A percentile compares a stretch with the other conserved stretches of the same genome.
Evolutionary conservation across 2,888 invertebrate genomes (phyloP).

Genomic region (Formica aserva): DNA sequence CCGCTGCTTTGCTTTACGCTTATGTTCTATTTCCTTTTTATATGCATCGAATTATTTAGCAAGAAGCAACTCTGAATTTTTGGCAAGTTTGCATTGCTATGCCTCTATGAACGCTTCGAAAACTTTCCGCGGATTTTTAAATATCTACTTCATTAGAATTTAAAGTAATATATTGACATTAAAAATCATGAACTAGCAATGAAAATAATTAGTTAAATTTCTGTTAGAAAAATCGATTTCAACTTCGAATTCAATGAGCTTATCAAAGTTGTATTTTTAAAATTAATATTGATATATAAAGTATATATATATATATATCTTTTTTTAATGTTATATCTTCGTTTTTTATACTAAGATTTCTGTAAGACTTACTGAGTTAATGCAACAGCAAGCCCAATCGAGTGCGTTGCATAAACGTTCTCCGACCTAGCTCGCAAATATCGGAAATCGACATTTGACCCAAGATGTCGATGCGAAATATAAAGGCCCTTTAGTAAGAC

Average conservation of each 20-base stretch:
- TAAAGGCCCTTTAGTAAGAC: slow-evolving; percentile 13
- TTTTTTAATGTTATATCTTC: neutral
- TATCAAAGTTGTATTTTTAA: too few relatives aligned
- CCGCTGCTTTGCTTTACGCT: neutral
- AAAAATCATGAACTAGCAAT: too few relatives aligned
- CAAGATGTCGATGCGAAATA: slow-evolving; percentile 29
- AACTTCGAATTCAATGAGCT: too few relatives aligned
- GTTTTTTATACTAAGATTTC: neutral
- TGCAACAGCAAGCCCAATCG: neutral
- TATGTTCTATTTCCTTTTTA: neutral
- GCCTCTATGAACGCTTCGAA: too few relatives aligned
- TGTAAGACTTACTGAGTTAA: neutral
- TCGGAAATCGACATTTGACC: slow-evolving; percentile 56
- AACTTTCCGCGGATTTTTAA: too few relatives aligned
- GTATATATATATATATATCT: too few relatives aligned
- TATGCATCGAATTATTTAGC: neutral
- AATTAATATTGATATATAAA: too few relatives aligned
- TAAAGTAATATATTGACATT: neutral
- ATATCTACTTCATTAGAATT: too few relatives aligned
- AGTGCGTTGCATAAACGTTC: slow-evolving; percentile 6
- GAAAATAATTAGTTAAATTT: too few relatives aligned
- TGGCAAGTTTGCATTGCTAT: neutral
- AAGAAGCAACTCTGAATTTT: neutral
- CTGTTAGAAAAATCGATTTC: too few relatives aligned
- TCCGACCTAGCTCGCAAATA: slow-evolving; percentile 18